Percentiles rank a stretch among this genome's conserved stretches.
phyloP scores from a whole-genome alignment of 2,113 vertebrate species.

The Climacteris rufus region DNA sequence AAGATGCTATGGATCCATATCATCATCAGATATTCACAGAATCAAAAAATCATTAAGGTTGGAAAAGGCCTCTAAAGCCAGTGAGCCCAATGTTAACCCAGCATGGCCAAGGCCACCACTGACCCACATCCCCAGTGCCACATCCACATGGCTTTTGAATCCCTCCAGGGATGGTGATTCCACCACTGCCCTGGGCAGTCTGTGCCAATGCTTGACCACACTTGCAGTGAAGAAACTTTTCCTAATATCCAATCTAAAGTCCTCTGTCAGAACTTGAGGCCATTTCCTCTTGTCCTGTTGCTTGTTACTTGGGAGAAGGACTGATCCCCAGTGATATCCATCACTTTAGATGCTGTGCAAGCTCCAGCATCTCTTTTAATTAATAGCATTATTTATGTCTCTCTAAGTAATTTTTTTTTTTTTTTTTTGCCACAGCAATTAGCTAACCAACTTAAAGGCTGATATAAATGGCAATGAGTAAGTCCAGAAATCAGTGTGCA shows the following conservation, averaged over 20 bases:
- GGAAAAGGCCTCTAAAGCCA: neutral
- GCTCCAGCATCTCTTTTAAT: neutral
- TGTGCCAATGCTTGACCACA: neutral
- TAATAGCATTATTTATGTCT: neutral
- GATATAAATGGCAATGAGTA: neutral
- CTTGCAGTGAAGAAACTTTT: neutral
- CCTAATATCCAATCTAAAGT: neutral
- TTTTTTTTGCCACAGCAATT: neutral
- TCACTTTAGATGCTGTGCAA: neutral
- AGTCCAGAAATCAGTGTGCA: neutral
- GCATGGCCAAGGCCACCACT: neutral
- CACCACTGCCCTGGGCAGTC: neutral
- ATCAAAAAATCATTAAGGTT: neutral
- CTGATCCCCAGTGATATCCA: neutral
- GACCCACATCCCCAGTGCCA: neutral
- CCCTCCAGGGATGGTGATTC: neutral
- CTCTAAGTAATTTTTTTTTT: neutral
- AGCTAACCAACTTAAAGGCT: neutral
- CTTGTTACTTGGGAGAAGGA: neutral
- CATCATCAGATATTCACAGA: neutral
- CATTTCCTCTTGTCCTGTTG: neutral
- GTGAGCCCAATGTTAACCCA: neutral
- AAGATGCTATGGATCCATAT: neutral
- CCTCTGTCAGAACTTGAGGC: neutral
- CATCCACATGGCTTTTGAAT: neutral